Conservation (phyloP, 2,113 vertebrate genomes). For the human (Homo sapiens) region DNA sequence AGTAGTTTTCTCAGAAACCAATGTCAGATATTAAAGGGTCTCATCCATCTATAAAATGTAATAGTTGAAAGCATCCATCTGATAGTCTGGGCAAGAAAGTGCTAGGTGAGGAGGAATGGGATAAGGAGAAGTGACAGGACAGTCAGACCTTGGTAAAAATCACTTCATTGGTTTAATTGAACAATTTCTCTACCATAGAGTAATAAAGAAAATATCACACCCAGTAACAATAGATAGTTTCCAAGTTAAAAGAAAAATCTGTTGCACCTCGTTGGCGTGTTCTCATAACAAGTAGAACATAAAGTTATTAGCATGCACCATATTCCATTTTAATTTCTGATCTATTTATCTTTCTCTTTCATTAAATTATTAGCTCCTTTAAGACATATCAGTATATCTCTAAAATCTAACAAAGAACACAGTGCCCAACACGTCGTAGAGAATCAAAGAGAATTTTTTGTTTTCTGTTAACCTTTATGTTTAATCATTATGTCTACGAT, state of each 20-base stretch:
- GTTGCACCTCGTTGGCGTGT: not conserved
- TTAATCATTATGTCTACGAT: not conserved
- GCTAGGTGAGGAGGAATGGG: not conserved
- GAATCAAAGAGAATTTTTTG: not conserved
- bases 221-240: not conserved
- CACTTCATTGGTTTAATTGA: not conserved
- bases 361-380: not conserved
- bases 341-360: not conserved
- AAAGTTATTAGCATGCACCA: not conserved
- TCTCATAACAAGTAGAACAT: not conserved
- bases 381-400: not conserved
- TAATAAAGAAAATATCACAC: not conserved
- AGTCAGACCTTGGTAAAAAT: not conserved
- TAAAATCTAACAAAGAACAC: not conserved
- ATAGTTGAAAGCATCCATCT: not conserved
- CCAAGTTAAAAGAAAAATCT: not conserved
- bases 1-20: not conserved
- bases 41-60: not conserved
- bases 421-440: not conserved
- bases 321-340: not conserved
- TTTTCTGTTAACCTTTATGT: not conserved
- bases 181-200: not conserved
- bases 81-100: not conserved
- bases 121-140: not conserved
- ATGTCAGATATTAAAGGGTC: not conserved